Base-by-base conservation (phyloP, 2,888 invertebrate genomes). In the Macropis europaea region DNA sequence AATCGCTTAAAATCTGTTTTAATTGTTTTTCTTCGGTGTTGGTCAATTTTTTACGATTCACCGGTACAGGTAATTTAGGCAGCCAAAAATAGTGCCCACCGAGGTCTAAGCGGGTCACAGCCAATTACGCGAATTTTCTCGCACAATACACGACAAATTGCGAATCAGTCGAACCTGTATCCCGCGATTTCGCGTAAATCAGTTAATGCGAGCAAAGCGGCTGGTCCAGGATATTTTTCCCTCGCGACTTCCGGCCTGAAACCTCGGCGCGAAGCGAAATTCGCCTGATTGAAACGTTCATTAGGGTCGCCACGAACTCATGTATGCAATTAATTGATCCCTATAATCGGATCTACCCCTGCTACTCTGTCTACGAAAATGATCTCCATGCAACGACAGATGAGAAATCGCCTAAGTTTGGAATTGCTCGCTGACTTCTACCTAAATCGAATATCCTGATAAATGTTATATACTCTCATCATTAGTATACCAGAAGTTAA, bases 291-390 rank as follows among this genome's bases (percentile, higher is more conserved):
- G 40, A 69, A 73, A 61, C 79, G 56, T 76, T 79, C 78, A 63
- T 79, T 66, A 79, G 60, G 42, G 62, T 26, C 28, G 17, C 7
- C 13, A 34, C 32, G 34, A 54, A 38, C 28, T 17, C 17, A 45
- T 47, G 66, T 70, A 77, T 66, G 66, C 69, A 54, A 75, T 81
- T 81, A 78, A 75, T 70, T 61, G 71, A 56, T 36, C 57, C 52
- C 43, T 28, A 57, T 54, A 73, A 79, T 79, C 73, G 64, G 43
- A 73, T 79, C 60, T 47, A 19, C 7, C 4, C 43, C 17, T 40
- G 15, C 34, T n/a, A n/a, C n/a, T n/a, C n/a, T n/a, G n/a, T n/a
- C n/a, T n/a, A n/a, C n/a, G n/a, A n/a, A n/a, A n/a, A n/a, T n/a
- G n/a, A n/a, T n/a, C n/a, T n/a, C n/a, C n/a, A n/a, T n/a, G n/a